Evolutionary conservation across 2,797 vertebrate genomes (phyloP), one percentile per base, ranked within the genome.

Genomic region (Novumbra hubbsi): DNA sequence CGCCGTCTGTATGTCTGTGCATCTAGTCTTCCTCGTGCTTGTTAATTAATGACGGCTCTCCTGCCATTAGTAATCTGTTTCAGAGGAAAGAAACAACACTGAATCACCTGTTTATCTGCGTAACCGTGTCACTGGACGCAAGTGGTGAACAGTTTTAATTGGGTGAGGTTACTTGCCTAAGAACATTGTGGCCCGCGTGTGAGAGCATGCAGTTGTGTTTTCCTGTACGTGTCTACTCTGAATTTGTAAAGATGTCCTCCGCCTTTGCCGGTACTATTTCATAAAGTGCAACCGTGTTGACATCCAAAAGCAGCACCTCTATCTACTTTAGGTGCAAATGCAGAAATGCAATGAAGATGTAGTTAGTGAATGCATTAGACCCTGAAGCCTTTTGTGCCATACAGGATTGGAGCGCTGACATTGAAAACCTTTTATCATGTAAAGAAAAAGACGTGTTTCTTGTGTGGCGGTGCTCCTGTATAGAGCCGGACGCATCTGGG

Each of bases 401-500:
- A 72, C 71, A 4, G 57, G 41, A 72, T 64, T 63, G 60, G 50
- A 79, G 72, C 76, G 71, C 24, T 28, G 72, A 91, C 90, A 90
- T 80, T 85, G 87, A 89, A 93, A 93, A 83, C 87, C 90, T 92
- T 92, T 93, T 90, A 89, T 69, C 30, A 4, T 19, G 73, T 72
- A 55, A 65, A 60, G 75, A 57, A 64, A n/a, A 11, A 55, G 55
- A 8, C n/a, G 21, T 12, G 8, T 57, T n/a, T 70, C 60, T 14
- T 60, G 48, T 6, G 76, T 73, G 73, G 69, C 11, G 72, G 30
- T 60, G 77, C 19, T 57, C 41, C 32, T 55, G 63, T 57, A 45
- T 70, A 82, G 68, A 70, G 28, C 38, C 70, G 28, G 0, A 0
- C 0, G 49, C 73, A 74, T 73, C 78, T 71, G 49, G 65, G 78